Evolutionary conservation across 1,140 invertebrate genomes (phyloP), one percentile per base, ranked within the genome.

Genomic region (Heterodera schachtii): DNA sequence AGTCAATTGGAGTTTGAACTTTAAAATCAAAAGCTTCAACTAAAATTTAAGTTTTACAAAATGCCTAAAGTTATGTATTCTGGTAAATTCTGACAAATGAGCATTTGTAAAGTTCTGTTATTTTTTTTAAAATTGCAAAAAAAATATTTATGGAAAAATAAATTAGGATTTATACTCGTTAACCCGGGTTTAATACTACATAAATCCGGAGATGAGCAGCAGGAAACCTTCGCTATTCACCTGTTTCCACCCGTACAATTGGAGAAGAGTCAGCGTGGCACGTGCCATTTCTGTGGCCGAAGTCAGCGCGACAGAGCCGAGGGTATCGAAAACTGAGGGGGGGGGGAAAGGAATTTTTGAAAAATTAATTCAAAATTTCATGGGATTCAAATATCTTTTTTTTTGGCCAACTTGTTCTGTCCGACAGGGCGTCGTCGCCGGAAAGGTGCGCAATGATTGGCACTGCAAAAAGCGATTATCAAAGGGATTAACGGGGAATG

Each of bases 401-500:
- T 69, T n/a, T 11, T 46, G 21, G 31, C 44, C n/a, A 78, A 78
- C 76, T 64, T 44, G 77, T 67, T 41, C 88, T 84, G 78, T 89
- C 88, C 11, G 85, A 82, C 6, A 89, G 86, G 7, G 82, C 85
- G 75, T 89, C 88, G 70, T 89, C 88, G 66, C 88, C 88, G 66
- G 89, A 90, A 84, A 89, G 82, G 69, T 89, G 88, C 13, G 88
- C 88, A 70, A 89, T 89, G 67, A 89, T 89, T 16, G 88, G 88
- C 11, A 89, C 89, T 78, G 9, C 31, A 16, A 13, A 11, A 60
- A 60, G 3, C 5, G 2, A 16, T n/a, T 64, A 2, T 19, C 57
- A 2, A 13, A 64, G 19, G 19, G 41, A 49, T 78, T 7, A 43
- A 66, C 16, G 13, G 31, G 31, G 31, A 31, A 31, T 31, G 31